Conservation (phyloP, 2,888 invertebrate species). For the Phragmatobia fuliginosa region DNA sequence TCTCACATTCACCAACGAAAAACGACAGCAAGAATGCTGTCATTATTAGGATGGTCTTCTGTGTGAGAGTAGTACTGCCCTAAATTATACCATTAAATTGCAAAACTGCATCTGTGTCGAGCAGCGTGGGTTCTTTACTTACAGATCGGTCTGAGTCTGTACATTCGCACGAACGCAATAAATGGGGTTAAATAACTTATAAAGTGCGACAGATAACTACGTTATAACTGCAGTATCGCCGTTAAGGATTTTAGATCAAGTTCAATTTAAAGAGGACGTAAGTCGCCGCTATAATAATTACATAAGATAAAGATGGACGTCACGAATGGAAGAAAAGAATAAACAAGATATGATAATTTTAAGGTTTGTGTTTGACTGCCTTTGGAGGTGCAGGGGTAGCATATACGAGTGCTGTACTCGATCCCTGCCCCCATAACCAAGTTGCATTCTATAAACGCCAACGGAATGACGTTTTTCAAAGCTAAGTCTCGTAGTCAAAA, state of each 20-base stretch:
- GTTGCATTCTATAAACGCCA: no score
- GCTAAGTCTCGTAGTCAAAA: no score
- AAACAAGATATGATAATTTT: background rate
- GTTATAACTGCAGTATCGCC: slow-evolving; percentile 6
- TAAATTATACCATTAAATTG: background rate
- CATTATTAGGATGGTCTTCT: no score
- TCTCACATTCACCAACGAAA: no score
- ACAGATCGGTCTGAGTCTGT: background rate
- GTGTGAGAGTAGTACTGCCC: no score
- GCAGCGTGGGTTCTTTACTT: background rate
- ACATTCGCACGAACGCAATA: background rate
- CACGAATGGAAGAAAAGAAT: background rate
- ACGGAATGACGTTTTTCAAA: no score
- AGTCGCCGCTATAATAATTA: background rate
- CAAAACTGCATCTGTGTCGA: background rate
- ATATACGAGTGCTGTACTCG: no score
- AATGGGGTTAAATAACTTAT: slow-evolving; percentile 16
- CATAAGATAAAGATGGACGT: background rate
- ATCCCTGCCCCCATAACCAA: no score
- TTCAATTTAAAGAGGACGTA: background rate
- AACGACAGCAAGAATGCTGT: no score
- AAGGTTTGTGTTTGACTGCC: no score
- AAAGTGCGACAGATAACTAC: slow-evolving; percentile 14
- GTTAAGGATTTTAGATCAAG: slow-evolving; percentile 5
- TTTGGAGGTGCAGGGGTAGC: no score